These are phyloP conservation scores for Poeciliopsis paucimaculata DNA, from an alignment of 2,797 vertebrate species.

Conservation along the genomic window DNA sequence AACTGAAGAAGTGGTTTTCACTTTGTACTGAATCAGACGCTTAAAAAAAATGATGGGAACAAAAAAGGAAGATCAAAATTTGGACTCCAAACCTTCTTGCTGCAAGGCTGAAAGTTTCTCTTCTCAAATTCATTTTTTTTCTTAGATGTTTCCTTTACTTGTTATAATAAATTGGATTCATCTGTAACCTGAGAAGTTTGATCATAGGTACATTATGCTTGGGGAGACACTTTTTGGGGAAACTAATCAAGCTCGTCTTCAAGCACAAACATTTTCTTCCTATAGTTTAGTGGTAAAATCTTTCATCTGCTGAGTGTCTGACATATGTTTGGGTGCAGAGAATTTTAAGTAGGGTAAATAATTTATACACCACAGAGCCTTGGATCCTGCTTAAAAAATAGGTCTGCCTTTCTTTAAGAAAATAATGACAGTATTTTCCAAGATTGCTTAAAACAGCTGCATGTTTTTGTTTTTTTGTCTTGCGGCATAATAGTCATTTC, in stretches of 20 bases:
- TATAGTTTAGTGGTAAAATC: conserved; percentile 49
- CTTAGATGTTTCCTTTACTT: conserved; percentile 8
- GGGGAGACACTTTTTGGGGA: conserved; percentile 12
- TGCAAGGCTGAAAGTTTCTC: conserved; percentile 5
- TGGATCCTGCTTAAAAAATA: conserved; percentile 52
- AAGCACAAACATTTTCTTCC: conserved; percentile 41
- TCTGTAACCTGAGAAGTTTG: conserved; percentile 32
- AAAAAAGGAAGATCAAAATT: neutral
- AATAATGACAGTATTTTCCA: conserved; percentile 60
- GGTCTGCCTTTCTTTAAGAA: conserved; percentile 47
- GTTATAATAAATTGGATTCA: conserved; percentile 26
- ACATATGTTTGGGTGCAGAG: conserved; percentile 54
- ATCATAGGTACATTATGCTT: conserved; percentile 35
- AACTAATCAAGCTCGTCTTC: conserved; percentile 47
- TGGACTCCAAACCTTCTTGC: neutral
- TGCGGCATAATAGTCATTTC: conserved; percentile 49
- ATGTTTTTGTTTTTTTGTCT: conserved; percentile 53
- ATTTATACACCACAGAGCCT: conserved; percentile 53
- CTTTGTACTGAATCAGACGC: neutral
- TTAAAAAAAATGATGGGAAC: neutral
- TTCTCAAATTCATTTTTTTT: neutral
- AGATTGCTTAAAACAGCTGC: conserved; percentile 55
- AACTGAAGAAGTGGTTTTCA: neutral
- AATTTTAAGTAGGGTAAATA: conserved; percentile 67
- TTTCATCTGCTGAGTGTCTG: conserved; percentile 56